Percentiles rank a stretch among this genome's conserved stretches.
Conservation (phyloP, 2,888 invertebrate genomes). For the Celastrina argiolus region DNA sequence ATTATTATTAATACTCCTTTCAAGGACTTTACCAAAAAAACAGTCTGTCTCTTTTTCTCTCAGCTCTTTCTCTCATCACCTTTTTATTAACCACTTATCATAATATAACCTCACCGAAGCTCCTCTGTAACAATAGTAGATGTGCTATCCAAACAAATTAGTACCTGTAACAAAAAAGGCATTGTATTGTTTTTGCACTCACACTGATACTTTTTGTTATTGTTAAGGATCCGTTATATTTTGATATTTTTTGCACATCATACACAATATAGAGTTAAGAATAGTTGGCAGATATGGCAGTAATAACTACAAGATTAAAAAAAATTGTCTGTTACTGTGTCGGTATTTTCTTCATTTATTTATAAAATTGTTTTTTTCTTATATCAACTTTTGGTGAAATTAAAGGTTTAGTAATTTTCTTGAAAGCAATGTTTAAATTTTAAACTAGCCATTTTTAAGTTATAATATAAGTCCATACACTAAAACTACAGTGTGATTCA, state of each 20-base stretch:
- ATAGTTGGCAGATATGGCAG: neutral
- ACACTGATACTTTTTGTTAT: neutral
- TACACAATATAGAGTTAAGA: neutral
- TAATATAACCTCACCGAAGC: neutral
- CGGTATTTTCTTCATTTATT: neutral
- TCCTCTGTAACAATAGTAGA: slow-evolving; percentile 4
- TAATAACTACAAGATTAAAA: neutral
- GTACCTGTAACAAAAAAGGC: slow-evolving; percentile 15
- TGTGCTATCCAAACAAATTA: slow-evolving; percentile 11
- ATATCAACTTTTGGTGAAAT: no score
- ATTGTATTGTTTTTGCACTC: neutral
- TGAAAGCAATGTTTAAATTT: no score
- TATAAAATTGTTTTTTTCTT: no score
- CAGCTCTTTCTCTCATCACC: neutral
- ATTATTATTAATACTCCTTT: no score
- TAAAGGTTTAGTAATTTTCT: no score
- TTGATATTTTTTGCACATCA: slow-evolving; percentile 7
- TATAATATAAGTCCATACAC: no score
- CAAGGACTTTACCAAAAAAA: no score
- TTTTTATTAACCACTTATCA: neutral
- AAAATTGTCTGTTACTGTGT: neutral
- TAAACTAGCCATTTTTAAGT: no score
- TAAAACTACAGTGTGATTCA: no score
- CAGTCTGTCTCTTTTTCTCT: neutral
- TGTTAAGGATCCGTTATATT: slow-evolving; percentile 8